Base-by-base conservation (phyloP, 2,113 vertebrate genomes). In the Dasyurus viverrinus region DNA sequence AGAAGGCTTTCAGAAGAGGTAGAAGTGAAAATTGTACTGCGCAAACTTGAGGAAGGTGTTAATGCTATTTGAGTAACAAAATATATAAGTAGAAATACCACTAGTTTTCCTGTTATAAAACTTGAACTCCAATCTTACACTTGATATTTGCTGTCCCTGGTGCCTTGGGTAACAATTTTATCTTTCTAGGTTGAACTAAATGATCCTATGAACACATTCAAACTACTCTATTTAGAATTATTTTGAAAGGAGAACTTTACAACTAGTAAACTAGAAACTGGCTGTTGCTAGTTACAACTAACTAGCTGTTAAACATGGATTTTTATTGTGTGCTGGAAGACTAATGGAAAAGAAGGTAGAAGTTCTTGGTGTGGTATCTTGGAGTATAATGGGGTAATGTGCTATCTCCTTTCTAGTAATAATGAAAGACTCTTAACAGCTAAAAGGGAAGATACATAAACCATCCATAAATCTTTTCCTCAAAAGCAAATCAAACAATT, bases 321-420 rank as follows among this genome's bases (percentile, higher is more conserved):
- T 42, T 42, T 84, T 84, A 84, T 84, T 84, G 16, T 84, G 68
- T 1, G 8, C 5, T 84, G 36, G 2, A 0, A 68, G 60, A 68
- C 30, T 23, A 42, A n/a, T 76, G 0, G 19, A 22, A 84, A 84
- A 84, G n/a, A 84, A 6, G 0, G 3, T 76, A 8, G 6, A 1
- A 22, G 7, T 8, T 1, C 5, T 84, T 8, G 6, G 19, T 47
- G 19, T 42, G 4, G 0, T n/a, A 23, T 22, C 7, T 5, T 22
- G 16, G 16, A 5, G 16, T 42, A 84, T 48, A 48, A 48, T 48
- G 50, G 50, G 50, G 50, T 52, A 52, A 52, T 52, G 50, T 52
- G 50, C 50, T 52, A 11, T 52, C 50, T 52, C 50, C 50, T 52
- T 52, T 52, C 50, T 52, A 42, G 60, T 42, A 84, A 84, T 23